A percentile compares a stretch with the other conserved stretches of the same genome.
Evolutionary conservation across 2,888 invertebrate genomes (phyloP).

Genomic region (Callyntrura sp.): DNA sequence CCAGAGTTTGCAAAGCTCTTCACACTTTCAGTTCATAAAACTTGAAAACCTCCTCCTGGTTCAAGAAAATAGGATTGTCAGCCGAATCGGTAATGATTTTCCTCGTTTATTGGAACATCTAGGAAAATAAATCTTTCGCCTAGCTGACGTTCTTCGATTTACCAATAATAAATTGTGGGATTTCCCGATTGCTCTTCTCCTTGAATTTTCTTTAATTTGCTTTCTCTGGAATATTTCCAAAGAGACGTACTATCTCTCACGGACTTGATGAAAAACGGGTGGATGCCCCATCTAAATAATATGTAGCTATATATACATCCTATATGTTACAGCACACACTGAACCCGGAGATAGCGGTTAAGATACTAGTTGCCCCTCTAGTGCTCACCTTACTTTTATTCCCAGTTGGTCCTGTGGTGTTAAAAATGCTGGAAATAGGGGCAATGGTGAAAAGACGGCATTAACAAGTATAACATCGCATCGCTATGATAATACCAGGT

Average conservation of each 20-base stretch:
- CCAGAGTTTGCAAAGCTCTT: conserved; percentile 73
- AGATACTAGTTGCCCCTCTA: conserved; percentile 20
- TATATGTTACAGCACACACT: not conserved
- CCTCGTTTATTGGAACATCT: conserved; percentile 76
- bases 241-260: conserved; percentile 2
- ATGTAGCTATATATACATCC: conserved; percentile 2
- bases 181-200: conserved; percentile 70
- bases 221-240: conserved; percentile 75
- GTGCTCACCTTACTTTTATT: conserved; percentile 22
- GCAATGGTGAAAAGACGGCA: conserved; percentile 14
- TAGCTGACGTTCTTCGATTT: conserved; percentile 76
- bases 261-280: not conserved
- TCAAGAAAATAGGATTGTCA: conserved; percentile 75
- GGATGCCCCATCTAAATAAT: conserved; percentile 22
- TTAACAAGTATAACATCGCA: not conserved
- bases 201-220: conserved; percentile 76
- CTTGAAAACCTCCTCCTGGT: conserved; percentile 68
- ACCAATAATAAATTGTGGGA: conserved; percentile 78
- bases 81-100: conserved; percentile 75
- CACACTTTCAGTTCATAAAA: conserved; percentile 75
- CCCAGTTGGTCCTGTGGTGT: not conserved
- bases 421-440: not conserved
- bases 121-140: conserved; percentile 72
- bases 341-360: conserved; percentile 35
- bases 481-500: not conserved